Base-by-base conservation (phyloP, 92 coral and sea anemone species). In the Siderastrea radians region DNA sequence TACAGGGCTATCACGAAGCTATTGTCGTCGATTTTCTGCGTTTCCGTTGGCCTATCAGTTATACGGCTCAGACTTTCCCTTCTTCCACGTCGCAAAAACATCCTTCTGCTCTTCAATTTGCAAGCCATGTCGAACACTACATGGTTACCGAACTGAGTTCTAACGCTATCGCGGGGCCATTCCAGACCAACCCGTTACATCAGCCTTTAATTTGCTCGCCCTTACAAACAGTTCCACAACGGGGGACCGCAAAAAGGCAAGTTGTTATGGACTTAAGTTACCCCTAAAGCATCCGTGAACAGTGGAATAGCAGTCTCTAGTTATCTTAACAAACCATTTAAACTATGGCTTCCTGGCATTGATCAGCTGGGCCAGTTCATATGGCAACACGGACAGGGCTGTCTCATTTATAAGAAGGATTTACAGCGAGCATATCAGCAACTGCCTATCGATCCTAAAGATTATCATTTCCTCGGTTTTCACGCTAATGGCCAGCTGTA, bases 211-310 rank as follows among this genome's bases (percentile, higher is more conserved):
- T 77, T 49, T 77, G 82, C 50, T 84, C 89, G 15, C 89, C 86
- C 6, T 79, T 90, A 7, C 89, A 90, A 72, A 90, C 93, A 1
- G 86, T 84, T 38, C 82, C 89, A 11, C 84, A 90, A 70, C 79
- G 90, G 54, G 86, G 84, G 14, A 72, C 75, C 46, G 51, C 88
- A 12, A 79, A 63, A n/a, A n/a, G n/a, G n/a, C n/a, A n/a, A n/a
- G n/a, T n/a, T n/a, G n/a, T n/a, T n/a, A n/a, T n/a, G n/a, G n/a
- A n/a, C n/a, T n/a, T n/a, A n/a, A n/a, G n/a, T n/a, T n/a, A n/a
- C n/a, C n/a, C n/a, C n/a, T n/a, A n/a, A n/a, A n/a, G n/a, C n/a
- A n/a, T n/a, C n/a, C n/a, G n/a, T n/a, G n/a, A n/a, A n/a, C n/a
- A n/a, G n/a, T n/a, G n/a, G n/a, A n/a, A n/a, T n/a, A n/a, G n/a